Evolutionary conservation across 2,888 invertebrate genomes (phyloP), one percentile per base, ranked within the genome.

Genomic region (Stenolophus ochropezus): DNA sequence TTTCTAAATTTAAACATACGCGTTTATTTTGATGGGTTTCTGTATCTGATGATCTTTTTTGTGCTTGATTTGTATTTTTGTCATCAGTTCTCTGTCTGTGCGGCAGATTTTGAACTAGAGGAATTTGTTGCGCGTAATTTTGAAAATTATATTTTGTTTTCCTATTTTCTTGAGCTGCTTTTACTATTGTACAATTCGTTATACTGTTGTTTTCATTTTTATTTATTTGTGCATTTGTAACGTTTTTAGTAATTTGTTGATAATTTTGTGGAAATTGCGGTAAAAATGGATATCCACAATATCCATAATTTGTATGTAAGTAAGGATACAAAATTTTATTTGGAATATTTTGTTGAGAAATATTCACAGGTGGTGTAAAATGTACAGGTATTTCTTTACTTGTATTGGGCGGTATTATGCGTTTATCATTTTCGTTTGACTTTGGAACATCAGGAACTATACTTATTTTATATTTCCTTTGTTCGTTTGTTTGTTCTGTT

Each of bases 391-490:
- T n/a, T 49, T 49, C 51, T 42, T 14, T 4, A 42, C 33, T 42
- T 42, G 33, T 2, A 42, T 33, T 27, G 4, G 11, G 69, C 2
- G 18, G 69, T 27, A 6, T 11, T 47, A 11, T 73, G 21, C 11
- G 6, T 42, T 4, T 42, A 42, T 42, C 33, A 1, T 11, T 42
- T 42, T 42, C 33, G 4, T 18, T 69, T 47, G 73, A 21, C 21
- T 73, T 49, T 23, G 2, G 14, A 49, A 23, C 21, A 65, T 27
- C 18, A 27, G 20, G 20, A 8, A 73, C 49, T 20, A 73, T 73
- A 21, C n/a, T 73, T 47, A 73, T 73, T 20, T 73, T 73, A 49
- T 73, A 73, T 73, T 33, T 18, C 33, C 33, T 8, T 25, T 21
- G n/a, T 61, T 61, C n/a, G 4, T 61, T 61, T 6, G 18, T 20